Evolutionary conservation across 2,888 invertebrate genomes (phyloP).

Genomic region (Apodemia duryi): DNA sequence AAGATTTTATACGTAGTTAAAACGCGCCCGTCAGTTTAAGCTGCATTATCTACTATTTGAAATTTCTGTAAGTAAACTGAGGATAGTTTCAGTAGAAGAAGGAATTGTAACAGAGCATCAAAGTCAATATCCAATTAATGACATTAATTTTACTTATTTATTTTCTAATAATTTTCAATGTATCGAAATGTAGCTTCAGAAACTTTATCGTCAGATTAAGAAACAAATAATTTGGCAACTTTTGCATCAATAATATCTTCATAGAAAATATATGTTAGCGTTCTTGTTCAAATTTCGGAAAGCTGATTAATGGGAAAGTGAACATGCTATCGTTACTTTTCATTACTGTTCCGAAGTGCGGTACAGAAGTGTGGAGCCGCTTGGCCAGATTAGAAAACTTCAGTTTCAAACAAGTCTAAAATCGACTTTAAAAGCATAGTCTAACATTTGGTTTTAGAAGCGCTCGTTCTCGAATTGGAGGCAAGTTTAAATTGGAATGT

Average conservation of each 20-base stretch:
- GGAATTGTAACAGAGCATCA: no score
- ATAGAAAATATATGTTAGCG: neutral
- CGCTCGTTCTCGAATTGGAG: slow-evolving; percentile 63
- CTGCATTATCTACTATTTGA: neutral
- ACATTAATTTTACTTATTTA: no score
- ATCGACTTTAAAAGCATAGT: slow-evolving; percentile 74
- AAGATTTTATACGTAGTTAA: neutral
- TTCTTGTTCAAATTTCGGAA: neutral
- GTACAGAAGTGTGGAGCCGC: slow-evolving; percentile 47
- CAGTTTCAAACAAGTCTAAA: slow-evolving; percentile 67
- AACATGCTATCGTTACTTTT: slow-evolving; percentile 78
- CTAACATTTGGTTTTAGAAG: slow-evolving; percentile 76
- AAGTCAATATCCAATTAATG: no score
- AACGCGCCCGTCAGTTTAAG: neutral
- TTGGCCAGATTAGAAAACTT: slow-evolving; percentile 78
- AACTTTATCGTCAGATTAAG: no score
- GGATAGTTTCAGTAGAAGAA: no score
- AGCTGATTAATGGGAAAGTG: slow-evolving; percentile 71
- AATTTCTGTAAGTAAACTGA: no score
- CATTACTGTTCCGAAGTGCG: slow-evolving; percentile 76
- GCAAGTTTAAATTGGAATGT: slow-evolving; percentile 79
- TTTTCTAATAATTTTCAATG: no score
- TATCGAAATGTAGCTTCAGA: no score
- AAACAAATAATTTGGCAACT: no score
- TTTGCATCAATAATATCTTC: no score